Percentiles rank a stretch among this genome's conserved stretches.
These are phyloP conservation scores for Leptoclinus maculatus DNA, from an alignment of 2,797 vertebrate species.

Conservation along the genomic window DNA sequence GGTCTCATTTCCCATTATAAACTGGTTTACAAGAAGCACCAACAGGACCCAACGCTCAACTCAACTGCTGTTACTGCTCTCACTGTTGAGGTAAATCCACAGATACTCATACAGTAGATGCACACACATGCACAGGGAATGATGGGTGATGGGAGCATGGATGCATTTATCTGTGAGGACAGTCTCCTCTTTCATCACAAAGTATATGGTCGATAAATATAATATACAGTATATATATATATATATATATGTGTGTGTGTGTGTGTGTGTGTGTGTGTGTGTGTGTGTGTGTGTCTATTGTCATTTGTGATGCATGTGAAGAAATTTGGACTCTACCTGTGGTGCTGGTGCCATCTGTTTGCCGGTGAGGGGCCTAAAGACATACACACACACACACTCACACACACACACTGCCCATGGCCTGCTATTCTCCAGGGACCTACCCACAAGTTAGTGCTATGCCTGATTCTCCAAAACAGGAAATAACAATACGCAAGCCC, in stretches of 20 bases:
- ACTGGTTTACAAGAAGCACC: constrained; percentile 86
- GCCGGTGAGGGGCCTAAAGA: constrained; percentile 68
- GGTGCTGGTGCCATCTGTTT: constrained; percentile 76
- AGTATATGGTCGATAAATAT: neutral
- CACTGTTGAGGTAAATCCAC: constrained; percentile 86
- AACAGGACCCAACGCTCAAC: constrained; percentile 83
- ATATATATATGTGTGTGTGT: too few relatives aligned
- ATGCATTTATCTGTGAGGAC: neutral
- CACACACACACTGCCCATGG: constrained; percentile 24
- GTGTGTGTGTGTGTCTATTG: constrained; percentile 37
- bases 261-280: neutral
- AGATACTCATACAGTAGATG: constrained; percentile 5
- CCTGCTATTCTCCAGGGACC: constrained; percentile 52
- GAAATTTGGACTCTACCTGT: constrained; percentile 67
- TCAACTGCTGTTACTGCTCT: constrained; percentile 83
- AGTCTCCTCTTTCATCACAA: neutral
- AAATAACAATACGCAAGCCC: constrained; percentile 29
- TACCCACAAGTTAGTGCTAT: constrained; percentile 41
- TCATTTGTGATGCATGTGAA: constrained; percentile 62
- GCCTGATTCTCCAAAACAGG: constrained; percentile 22
- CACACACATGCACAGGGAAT: constrained; percentile 7
- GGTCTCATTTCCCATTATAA: constrained; percentile 88
- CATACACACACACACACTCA: constrained; percentile 31
- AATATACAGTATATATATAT: neutral
- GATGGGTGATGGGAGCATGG: neutral